Conservation (phyloP, 1,140 invertebrate species). For the Drosophila sproati region DNA sequence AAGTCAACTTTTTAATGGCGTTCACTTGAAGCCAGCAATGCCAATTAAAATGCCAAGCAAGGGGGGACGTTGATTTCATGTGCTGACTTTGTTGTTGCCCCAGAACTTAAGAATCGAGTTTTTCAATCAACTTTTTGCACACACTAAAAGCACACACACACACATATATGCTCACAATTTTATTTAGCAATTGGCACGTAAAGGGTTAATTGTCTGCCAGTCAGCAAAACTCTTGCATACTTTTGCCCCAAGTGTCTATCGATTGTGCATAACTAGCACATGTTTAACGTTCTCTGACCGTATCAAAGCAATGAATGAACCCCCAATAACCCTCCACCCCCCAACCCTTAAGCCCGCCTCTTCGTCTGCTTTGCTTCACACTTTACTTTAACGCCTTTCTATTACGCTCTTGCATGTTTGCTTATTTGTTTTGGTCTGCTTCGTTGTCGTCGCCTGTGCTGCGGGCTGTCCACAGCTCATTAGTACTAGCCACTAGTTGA, state of each 20-base stretch:
- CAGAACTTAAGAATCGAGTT: conserved; percentile 3
- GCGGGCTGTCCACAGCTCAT: conserved; percentile 34
- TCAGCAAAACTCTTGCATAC: conserved; percentile 58
- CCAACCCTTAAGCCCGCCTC: background rate
- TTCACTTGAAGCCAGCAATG: conserved; percentile 26
- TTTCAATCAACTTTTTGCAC: conserved; percentile 41
- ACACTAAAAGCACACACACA: conserved; percentile 17
- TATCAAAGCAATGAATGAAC: background rate
- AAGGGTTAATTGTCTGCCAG: conserved; percentile 74
- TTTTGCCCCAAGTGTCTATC: conserved; percentile 42
- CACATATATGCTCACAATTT: conserved; percentile 44
- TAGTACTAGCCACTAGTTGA: conserved; percentile 13
- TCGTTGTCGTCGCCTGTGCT: conserved; percentile 34
- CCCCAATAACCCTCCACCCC: background rate
- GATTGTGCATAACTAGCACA: conserved; percentile 69
- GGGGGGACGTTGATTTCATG: conserved; percentile 23
- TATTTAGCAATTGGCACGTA: conserved; percentile 77
- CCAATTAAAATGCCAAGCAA: conserved; percentile 42
- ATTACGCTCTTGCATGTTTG: conserved; percentile 34
- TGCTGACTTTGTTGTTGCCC: conserved; percentile 43
- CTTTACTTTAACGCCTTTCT: conserved; percentile 64
- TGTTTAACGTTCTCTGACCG: conserved; percentile 22
- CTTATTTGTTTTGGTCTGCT: conserved; percentile 51
- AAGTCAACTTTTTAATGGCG: conserved; percentile 31
- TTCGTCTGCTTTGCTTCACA: conserved; percentile 49